phyloP scores from a whole-genome alignment of 2,888 invertebrate species.

The Rotaria sp. region DNA sequence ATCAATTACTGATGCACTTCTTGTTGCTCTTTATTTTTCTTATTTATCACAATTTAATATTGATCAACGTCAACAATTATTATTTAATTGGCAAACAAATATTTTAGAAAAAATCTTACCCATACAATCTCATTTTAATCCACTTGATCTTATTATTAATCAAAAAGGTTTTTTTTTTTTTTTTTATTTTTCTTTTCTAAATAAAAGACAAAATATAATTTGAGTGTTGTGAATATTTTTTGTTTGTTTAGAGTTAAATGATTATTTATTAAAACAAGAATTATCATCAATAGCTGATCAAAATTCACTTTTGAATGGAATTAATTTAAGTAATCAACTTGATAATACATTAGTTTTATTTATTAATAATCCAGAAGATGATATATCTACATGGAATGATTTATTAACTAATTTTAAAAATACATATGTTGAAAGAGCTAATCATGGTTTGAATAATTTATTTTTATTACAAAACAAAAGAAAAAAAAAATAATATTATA shows the following conservation, averaged over 20 bases:
- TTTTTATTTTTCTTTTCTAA: neutral
- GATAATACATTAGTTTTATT: conserved; percentile 1
- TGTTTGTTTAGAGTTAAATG: neutral
- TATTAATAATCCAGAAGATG: conserved; percentile 14
- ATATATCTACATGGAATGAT: neutral
- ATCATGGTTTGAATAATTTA: neutral
- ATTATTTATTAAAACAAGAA: neutral
- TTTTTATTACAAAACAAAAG: neutral
- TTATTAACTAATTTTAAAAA: neutral
- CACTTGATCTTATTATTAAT: neutral
- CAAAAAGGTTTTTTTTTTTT: neutral
- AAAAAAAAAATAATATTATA: too few relatives aligned
- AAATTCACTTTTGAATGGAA: conserved; percentile 12
- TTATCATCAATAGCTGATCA: neutral
- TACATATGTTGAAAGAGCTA: neutral
- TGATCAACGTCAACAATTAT: neutral
- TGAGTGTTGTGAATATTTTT: too few relatives aligned
- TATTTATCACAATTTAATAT: conserved; percentile 30
- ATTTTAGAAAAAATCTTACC: neutral
- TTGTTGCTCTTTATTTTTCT: conserved; percentile 22
- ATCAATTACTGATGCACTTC: conserved; percentile 46
- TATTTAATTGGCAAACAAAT: conserved; percentile 25
- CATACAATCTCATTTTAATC: neutral
- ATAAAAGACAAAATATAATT: neutral
- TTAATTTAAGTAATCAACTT: neutral